phyloP scores from a whole-genome alignment of 2,113 vertebrate genomes.

The Neogale vison region DNA sequence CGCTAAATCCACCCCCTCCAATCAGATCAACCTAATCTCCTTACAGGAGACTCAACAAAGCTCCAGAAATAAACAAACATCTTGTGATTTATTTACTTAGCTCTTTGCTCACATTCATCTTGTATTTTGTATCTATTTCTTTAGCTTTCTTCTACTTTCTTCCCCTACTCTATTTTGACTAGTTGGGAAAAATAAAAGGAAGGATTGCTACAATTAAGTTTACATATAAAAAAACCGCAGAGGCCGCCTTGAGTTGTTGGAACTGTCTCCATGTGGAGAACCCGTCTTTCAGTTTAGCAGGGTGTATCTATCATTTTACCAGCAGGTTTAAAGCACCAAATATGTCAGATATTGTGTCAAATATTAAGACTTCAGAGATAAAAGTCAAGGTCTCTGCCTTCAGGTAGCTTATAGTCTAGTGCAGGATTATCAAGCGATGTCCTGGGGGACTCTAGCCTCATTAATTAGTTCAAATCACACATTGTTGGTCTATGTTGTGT shows the following conservation, averaged over 20 bases:
- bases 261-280: neutral
- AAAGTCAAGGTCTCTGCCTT: neutral
- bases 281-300: neutral
- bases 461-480: neutral
- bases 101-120: neutral
- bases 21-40: neutral
- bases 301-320: neutral
- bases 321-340: neutral
- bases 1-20: neutral
- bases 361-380: neutral
- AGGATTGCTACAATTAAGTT: neutral
- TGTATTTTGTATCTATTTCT: neutral
- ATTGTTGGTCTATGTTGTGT: neutral
- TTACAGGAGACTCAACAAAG: neutral
- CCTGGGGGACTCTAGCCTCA: neutral
- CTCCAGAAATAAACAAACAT: neutral
- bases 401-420: neutral
- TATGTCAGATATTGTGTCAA: neutral
- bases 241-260: neutral
- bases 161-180: neutral
- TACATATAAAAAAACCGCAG: neutral
- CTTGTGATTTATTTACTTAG: neutral
- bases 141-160: neutral
- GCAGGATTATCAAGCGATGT: neutral
- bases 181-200: neutral